Evolutionary conservation across 2,797 vertebrate species (phyloP).

Genomic region (Sciurus vulgaris): DNA sequence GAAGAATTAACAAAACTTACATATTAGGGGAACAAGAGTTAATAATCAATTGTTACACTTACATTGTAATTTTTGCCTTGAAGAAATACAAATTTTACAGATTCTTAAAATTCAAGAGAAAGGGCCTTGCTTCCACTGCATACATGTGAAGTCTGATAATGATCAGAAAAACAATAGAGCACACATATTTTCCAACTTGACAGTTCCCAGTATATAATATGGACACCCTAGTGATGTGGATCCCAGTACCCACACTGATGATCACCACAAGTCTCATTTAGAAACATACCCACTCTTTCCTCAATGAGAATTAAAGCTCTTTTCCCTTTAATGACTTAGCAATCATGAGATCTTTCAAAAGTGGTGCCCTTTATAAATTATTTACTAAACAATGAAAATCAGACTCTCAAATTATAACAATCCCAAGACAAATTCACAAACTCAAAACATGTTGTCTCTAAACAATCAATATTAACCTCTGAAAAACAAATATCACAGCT

Average conservation of each 20-base stretch:
- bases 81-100: slow-evolving; percentile 9
- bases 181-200: background rate
- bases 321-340: background rate
- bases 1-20: slow-evolving; percentile 25
- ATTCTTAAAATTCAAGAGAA: slow-evolving; percentile 42
- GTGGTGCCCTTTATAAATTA: slow-evolving; percentile 31
- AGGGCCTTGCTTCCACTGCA: background rate
- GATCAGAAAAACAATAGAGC: background rate
- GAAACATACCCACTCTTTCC: background rate
- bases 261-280: background rate
- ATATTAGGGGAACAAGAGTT: background rate
- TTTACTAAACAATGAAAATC: slow-evolving; percentile 43
- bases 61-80: background rate
- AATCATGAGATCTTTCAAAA: background rate
- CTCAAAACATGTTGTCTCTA: background rate
- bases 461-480: background rate
- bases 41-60: background rate
- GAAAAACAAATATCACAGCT: background rate
- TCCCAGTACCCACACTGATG: rapidly evolving
- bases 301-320: background rate
- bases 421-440: background rate
- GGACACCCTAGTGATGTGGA: background rate
- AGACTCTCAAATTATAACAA: slow-evolving; percentile 35
- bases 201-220: too few species aligned
- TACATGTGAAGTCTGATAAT: background rate